Evolutionary conservation across 1,140 invertebrate species (phyloP).

Genomic region (Listronotus oregonensis): DNA sequence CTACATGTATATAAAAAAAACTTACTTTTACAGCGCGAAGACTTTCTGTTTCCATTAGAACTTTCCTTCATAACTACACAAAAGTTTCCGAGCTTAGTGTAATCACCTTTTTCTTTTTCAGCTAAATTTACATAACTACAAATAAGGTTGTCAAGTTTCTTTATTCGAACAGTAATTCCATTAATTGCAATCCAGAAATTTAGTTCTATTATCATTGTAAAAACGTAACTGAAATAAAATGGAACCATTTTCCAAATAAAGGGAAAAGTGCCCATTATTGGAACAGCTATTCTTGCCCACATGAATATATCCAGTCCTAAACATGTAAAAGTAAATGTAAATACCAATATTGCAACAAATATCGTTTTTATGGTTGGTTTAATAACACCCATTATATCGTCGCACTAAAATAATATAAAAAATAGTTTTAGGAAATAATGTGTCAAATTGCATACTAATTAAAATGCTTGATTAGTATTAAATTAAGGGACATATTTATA

Average conservation of each 20-base stretch:
- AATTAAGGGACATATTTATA: too few species aligned
- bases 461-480: too few species aligned
- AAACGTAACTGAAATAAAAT: constrained; percentile 24
- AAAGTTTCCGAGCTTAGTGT: too few species aligned
- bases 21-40: too few species aligned
- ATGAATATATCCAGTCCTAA: constrained; percentile 20
- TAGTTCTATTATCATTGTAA: constrained; percentile 17
- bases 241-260: constrained; percentile 21
- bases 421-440: too few species aligned
- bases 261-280: neutral
- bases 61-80: too few species aligned
- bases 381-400: constrained; percentile 5
- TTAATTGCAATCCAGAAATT: constrained; percentile 20
- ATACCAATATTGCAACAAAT: neutral
- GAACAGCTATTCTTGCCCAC: constrained; percentile 14
- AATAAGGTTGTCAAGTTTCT: constrained; percentile 2
- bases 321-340: constrained; percentile 19
- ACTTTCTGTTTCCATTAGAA: too few species aligned
- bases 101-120: too few species aligned
- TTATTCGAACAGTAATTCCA: neutral
- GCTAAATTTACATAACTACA: neutral
- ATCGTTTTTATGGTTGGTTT: constrained; percentile 12
- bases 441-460: too few species aligned
- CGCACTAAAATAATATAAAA: constrained; percentile 1
- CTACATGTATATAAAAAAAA: too few species aligned